phyloP scores from a whole-genome alignment of 2,797 vertebrate genomes.

The Enoplosus armatus region DNA sequence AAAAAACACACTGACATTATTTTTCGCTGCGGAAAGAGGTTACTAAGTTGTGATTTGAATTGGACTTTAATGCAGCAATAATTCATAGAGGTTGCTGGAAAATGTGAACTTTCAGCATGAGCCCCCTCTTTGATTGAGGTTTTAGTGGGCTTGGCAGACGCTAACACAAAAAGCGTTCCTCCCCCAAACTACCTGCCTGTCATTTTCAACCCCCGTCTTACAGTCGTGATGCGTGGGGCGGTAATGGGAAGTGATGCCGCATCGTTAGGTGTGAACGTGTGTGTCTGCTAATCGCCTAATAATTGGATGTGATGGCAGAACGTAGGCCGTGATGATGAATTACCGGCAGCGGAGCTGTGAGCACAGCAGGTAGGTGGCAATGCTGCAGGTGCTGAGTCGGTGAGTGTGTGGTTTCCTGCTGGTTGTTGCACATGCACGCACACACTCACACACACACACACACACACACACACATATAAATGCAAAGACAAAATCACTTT shows the following conservation, averaged over 20 bases:
- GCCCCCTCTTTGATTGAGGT: constrained; percentile 6
- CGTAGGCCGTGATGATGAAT: constrained; percentile 76
- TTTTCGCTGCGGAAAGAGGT: not conserved
- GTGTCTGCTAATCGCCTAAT: constrained; percentile 74
- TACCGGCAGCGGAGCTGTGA: constrained; percentile 61
- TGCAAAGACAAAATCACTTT: not conserved
- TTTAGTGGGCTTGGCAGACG: constrained; percentile 9
- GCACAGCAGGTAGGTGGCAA: constrained; percentile 69
- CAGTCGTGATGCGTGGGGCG: constrained; percentile 23
- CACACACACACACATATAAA: not conserved
- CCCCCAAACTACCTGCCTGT: constrained; percentile 27
- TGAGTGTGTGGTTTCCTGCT: constrained; percentile 48
- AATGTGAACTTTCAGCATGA: not conserved
- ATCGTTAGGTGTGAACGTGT: constrained; percentile 54
- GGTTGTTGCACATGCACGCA: constrained; percentile 21
- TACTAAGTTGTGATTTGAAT: not conserved
- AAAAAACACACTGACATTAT: no score
- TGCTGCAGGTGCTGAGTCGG: constrained; percentile 70
- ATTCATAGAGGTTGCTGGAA: not conserved
- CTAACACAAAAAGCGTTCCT: not conserved
- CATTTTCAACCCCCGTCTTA: constrained; percentile 36
- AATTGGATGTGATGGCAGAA: constrained; percentile 78
- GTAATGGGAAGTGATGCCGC: constrained; percentile 53
- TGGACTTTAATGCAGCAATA: not conserved
- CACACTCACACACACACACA: constrained; percentile 12